Conservation (phyloP, 30 jellyfish, hydroid and myxozoan species). For the Thelohanellus kitauei region DNA sequence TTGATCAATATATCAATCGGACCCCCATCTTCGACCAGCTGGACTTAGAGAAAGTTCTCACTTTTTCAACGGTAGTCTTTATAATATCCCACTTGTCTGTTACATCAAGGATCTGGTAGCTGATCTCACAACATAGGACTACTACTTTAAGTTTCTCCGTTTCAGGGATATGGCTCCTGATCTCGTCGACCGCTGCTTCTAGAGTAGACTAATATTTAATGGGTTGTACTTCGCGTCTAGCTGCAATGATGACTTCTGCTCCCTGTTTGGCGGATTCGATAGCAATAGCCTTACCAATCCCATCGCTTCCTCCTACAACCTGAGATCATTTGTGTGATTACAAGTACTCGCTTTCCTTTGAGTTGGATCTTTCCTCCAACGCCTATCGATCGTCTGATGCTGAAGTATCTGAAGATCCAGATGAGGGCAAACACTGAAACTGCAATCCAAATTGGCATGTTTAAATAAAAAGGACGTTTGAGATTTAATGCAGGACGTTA, state of each 20-base stretch:
- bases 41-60: not conserved
- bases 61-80: slow-evolving; percentile 7
- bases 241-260: slow-evolving; percentile 23
- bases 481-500: too few species aligned
- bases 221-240: slow-evolving; percentile 22
- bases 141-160: not conserved
- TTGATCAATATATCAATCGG: slow-evolving; percentile 26
- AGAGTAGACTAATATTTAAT: not conserved
- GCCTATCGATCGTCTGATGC: slow-evolving; percentile 4
- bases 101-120: slow-evolving; percentile 11
- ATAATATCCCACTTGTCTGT: slow-evolving; percentile 5
- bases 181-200: slow-evolving; percentile 6
- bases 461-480: too few species aligned
- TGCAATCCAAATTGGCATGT: slow-evolving; percentile 2
- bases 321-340: slow-evolving; percentile 1
- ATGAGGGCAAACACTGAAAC: slow-evolving; percentile 2
- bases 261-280: slow-evolving; percentile 18
- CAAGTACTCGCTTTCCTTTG: slow-evolving; percentile 13
- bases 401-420: slow-evolving; percentile 10
- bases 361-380: slow-evolving; percentile 1
- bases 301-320: slow-evolving; percentile 74
- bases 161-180: slow-evolving; percentile 10
- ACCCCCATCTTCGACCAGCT: slow-evolving; percentile 13
- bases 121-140: slow-evolving; percentile 2
- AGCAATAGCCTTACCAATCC: slow-evolving; percentile 29